Conservation (phyloP, 2,888 invertebrate genomes). For the Cheilosia vulpina region DNA sequence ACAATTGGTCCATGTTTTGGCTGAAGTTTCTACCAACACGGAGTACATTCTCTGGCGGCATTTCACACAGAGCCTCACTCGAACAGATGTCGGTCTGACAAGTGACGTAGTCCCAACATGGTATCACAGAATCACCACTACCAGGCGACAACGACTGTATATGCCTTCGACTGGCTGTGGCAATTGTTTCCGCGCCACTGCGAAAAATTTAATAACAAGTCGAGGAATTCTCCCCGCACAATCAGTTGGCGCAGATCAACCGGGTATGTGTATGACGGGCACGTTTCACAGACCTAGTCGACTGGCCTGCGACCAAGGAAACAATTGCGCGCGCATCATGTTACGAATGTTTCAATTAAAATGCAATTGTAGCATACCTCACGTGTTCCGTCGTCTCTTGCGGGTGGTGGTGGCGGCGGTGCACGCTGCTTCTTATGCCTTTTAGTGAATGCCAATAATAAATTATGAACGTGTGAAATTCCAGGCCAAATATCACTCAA, state of each 20-base stretch:
- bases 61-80: conserved; percentile 68
- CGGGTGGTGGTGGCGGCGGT: background rate
- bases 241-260: conserved; percentile 62
- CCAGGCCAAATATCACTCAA: conserved; percentile 60
- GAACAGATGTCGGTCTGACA: conserved; percentile 73
- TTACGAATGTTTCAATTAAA: conserved; percentile 76
- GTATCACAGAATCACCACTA: conserved; percentile 54
- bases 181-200: conserved; percentile 69
- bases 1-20: conserved; percentile 74
- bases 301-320: conserved; percentile 17
- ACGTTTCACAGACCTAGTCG: conserved; percentile 47
- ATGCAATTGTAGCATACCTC: conserved; percentile 76
- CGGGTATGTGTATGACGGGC: conserved; percentile 55
- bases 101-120: conserved; percentile 75
- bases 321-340: conserved; percentile 75
- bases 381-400: conserved; percentile 58
- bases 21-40: conserved; percentile 55
- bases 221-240: conserved; percentile 68
- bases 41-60: conserved; percentile 71
- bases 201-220: conserved; percentile 65
- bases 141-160: conserved; percentile 43
- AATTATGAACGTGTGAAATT: conserved; percentile 69
- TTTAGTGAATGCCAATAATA: conserved; percentile 57
- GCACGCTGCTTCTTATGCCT: background rate
- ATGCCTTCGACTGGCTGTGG: conserved; percentile 46